Evolutionary conservation across 2,797 vertebrate genomes (phyloP), one percentile per base, ranked within the genome.

Genomic region (Megalops cyprinoides): DNA sequence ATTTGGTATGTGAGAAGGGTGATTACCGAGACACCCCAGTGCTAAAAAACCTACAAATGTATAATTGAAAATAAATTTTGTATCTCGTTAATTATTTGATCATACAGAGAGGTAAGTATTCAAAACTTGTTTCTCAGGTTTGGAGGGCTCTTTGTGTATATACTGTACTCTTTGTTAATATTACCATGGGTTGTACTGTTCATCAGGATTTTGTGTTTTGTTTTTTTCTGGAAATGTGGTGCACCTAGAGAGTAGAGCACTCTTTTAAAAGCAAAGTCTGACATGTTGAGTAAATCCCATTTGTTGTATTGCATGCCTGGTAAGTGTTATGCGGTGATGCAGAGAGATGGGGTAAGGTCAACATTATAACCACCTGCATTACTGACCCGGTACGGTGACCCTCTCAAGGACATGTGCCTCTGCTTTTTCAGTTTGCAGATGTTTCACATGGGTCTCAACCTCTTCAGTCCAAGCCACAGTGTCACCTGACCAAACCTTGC

Each of bases 251-350:
- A 51, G 39, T 51, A 44, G 34, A 73, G 53, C 37, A 23, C 9
- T 42, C 42, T n/a, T 9, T 7, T 42, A 42, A 9, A 10, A 42
- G 3, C 25, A 53, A 39, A 42, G 20, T 73, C 25, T n/a, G 18
- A 42, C 39, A 67, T 76, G 73, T 81, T 42, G 51, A 81, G 53
- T 77, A 15, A 25, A 76, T 67, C 31, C 25, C n/a, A 53, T 42
- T 62, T 87, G 60, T 46, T 31, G 37, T 81, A 75, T 88, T 92
- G 92, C 92, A 91, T 93, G 92, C 76, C 84, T 25, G 85, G 83
- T 90, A 85, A 92, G 87, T 92, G 91, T 89, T 90, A 88, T 82
- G 76, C 84, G 88, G 79, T 77, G 87, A 78, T 65, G 28, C 78
- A 44, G 81, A 80, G 81, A 86, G 65, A 85, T 73, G n/a, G 86